Evolutionary conservation across 2,888 invertebrate species (phyloP).

Genomic region (Epirrhoe alternata): DNA sequence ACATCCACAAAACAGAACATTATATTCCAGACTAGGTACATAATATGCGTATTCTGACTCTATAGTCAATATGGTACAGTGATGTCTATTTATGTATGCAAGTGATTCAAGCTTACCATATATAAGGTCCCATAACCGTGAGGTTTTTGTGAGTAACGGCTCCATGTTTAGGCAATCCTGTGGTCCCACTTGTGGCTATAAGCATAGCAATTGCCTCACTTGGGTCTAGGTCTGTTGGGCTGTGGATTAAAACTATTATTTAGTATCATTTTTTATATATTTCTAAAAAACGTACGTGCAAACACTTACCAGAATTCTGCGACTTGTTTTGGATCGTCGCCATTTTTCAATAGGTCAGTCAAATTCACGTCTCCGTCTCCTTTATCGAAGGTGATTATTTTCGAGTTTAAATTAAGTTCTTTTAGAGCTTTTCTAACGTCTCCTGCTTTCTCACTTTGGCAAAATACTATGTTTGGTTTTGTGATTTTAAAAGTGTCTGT

Average conservation of each 20-base stretch:
- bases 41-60: neutral
- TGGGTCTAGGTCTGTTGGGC: slow-evolving; percentile 49
- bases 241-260: slow-evolving; percentile 39
- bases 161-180: slow-evolving; percentile 49
- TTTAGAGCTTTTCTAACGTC: slow-evolving; percentile 52
- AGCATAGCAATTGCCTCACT: slow-evolving; percentile 44
- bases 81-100: too few relatives aligned
- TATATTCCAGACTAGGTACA: too few relatives aligned
- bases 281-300: too few relatives aligned
- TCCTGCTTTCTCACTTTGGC: slow-evolving; percentile 55
- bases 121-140: slow-evolving; percentile 30
- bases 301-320: slow-evolving; percentile 54
- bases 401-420: slow-evolving; percentile 25
- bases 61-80: too few relatives aligned
- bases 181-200: slow-evolving; percentile 51
- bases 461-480: slow-evolving; percentile 59
- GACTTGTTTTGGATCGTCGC: slow-evolving; percentile 37
- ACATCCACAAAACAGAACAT: too few relatives aligned
- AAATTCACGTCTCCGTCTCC: slow-evolving; percentile 52
- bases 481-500: slow-evolving; percentile 47
- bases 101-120: slow-evolving; percentile 48
- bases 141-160: slow-evolving; percentile 45
- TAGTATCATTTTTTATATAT: neutral
- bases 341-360: slow-evolving; percentile 51
- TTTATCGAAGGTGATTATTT: slow-evolving; percentile 22